Conservation (phyloP, 2,888 invertebrate genomes). For the Bugulina stolonifera region DNA sequence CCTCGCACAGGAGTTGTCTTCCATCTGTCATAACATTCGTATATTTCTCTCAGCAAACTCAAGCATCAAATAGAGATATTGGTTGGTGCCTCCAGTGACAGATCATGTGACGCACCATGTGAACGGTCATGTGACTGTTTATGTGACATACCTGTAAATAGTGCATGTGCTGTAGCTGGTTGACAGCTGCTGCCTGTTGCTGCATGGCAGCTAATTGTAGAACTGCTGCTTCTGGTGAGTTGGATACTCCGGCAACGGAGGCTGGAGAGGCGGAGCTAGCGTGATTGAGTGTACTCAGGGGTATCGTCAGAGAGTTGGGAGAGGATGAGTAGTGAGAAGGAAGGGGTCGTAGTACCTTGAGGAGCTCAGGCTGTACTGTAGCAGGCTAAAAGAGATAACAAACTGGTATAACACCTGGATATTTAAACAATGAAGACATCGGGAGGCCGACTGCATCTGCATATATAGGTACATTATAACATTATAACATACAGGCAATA, state of each 20-base stretch:
- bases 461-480: too few relatives aligned
- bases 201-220: conserved; percentile 15
- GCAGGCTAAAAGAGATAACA: conserved; percentile 10
- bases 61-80: too few relatives aligned
- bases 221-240: not conserved
- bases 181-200: conserved; percentile 10
- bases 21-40: too few relatives aligned
- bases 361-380: conserved; percentile 5
- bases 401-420: too few relatives aligned
- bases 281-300: not conserved
- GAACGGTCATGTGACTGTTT: not conserved
- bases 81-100: too few relatives aligned
- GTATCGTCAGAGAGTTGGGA: conserved; percentile 3
- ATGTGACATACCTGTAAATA: conserved; percentile 1
- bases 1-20: too few relatives aligned
- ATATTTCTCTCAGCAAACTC: too few relatives aligned
- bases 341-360: conserved; percentile 10
- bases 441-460: too few relatives aligned
- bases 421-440: too few relatives aligned
- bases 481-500: too few relatives aligned
- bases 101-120: too few relatives aligned
- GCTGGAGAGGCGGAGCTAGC: not conserved
- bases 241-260: not conserved
- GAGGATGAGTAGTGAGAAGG: not conserved
- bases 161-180: conserved; percentile 16